Base-by-base conservation (phyloP, 2,888 invertebrate species). In the Barypeithes pellucidus region DNA sequence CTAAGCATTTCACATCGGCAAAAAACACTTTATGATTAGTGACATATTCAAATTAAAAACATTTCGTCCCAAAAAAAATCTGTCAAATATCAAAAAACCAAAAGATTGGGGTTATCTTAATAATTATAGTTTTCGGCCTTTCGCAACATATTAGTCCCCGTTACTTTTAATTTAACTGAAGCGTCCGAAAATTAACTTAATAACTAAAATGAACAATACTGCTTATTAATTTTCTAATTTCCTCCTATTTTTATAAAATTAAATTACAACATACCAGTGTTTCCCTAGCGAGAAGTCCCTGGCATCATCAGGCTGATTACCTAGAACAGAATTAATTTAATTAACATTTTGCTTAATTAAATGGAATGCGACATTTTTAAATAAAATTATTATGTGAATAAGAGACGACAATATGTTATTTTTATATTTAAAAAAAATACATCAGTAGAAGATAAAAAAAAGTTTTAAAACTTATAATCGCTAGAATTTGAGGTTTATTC, bases 181-280 rank as follows among this genome's bases (percentile, higher is more conserved):
- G 52, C 65, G 54, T 54, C 65, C 54, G 65, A 54, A 66, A 54
- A 66, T 66, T 66, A 66, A 66, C 65, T 54, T 54, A 18, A 66
- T 66, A 66, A 66, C 20, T 54, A 39, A 52, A 66, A 41, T 41
- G 65, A 66, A 66, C 65, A 65, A 65, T 65, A 65, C 65, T 54
- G 65, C 65, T 66, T 50, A 66, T 66, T 66, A 66, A 66, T 66
- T 66, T 20, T 54, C 65, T 66, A 66, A 66, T 66, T 52, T 54
- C 22, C 65, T 63, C 16, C 33, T 47, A 63, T 63, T 63, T 63
- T 63, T 63, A 63, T 50, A 36, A 63, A 63, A 47, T 63, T 63
- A 63, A 63, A 63, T 63, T 63, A 63, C 33, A 47, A 63, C 63
- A 63, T 63, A 63, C 63, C 63, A 50, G 63, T 3, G 39, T 29